phyloP scores from a whole-genome alignment of 2,113 vertebrate species.

The Nothocercus julius region DNA sequence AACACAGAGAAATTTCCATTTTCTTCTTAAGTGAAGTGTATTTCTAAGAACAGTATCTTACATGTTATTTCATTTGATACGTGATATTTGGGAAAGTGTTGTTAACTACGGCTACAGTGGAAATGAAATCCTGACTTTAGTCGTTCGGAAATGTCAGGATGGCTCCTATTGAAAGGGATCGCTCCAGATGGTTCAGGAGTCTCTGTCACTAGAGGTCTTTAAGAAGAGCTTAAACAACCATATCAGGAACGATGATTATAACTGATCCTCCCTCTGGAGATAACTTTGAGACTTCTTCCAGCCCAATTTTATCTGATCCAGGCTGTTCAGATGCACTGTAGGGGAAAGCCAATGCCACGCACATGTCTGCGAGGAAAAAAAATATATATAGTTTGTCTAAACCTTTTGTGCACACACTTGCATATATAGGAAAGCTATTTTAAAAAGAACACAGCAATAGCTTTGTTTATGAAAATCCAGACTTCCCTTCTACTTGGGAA shows the following conservation, averaged over 20 bases:
- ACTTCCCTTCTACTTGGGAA: background rate
- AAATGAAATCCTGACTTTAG: background rate
- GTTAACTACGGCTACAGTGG: no score
- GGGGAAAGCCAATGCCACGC: background rate
- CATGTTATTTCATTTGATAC: background rate
- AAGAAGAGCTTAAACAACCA: background rate
- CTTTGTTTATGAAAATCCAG: background rate
- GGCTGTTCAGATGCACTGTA: background rate
- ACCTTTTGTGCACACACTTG: background rate
- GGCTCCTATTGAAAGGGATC: background rate
- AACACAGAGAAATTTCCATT: background rate
- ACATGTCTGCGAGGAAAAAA: background rate
- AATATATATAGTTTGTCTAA: background rate
- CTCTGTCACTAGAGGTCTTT: background rate
- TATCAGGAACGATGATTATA: background rate
- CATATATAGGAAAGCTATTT: background rate
- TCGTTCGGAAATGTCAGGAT: background rate
- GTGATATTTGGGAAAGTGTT: background rate
- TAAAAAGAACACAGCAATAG: background rate
- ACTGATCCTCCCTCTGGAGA: background rate
- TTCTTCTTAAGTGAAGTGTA: background rate
- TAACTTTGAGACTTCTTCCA: slow-evolving; percentile 10
- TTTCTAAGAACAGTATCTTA: background rate
- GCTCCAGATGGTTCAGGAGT: background rate
- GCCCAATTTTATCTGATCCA: background rate